Evolutionary conservation across 2,797 vertebrate genomes (phyloP).

Genomic region (Syndactyla subalaris): DNA sequence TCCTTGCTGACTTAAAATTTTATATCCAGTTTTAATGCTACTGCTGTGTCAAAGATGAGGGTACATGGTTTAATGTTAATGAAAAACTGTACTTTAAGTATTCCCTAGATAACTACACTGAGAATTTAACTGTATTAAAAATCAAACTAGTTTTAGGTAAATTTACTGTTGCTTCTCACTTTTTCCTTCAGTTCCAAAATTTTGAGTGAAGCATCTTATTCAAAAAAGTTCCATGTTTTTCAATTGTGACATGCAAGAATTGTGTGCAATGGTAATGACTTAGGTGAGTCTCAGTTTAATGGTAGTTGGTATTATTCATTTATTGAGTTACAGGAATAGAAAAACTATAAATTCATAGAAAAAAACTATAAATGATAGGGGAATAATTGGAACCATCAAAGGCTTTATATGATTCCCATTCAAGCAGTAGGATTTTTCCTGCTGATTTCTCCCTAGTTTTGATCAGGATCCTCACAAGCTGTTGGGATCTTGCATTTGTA

Average conservation of each 20-base stretch:
- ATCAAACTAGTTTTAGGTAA: background rate
- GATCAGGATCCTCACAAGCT: background rate
- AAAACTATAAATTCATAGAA: background rate
- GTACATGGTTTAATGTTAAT: background rate
- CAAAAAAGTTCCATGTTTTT: background rate
- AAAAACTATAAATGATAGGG: background rate
- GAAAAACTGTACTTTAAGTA: background rate
- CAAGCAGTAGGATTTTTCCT: background rate
- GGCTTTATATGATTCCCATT: rapidly evolving
- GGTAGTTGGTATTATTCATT: background rate
- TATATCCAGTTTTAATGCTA: background rate
- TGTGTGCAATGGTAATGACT: rapidly evolving
- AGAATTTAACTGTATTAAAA: background rate
- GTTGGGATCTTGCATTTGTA: background rate
- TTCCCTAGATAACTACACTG: background rate
- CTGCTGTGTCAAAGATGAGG: background rate
- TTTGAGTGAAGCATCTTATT: background rate
- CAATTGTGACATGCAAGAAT: background rate
- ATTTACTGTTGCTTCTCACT: background rate
- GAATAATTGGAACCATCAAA: background rate
- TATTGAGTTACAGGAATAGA: background rate
- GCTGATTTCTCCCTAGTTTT: background rate
- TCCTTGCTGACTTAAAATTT: constrained; percentile 26
- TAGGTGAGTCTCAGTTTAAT: background rate
- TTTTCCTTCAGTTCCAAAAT: background rate